Conservation (phyloP, 1,140 invertebrate species). For the Sesamia nonagrioides region DNA sequence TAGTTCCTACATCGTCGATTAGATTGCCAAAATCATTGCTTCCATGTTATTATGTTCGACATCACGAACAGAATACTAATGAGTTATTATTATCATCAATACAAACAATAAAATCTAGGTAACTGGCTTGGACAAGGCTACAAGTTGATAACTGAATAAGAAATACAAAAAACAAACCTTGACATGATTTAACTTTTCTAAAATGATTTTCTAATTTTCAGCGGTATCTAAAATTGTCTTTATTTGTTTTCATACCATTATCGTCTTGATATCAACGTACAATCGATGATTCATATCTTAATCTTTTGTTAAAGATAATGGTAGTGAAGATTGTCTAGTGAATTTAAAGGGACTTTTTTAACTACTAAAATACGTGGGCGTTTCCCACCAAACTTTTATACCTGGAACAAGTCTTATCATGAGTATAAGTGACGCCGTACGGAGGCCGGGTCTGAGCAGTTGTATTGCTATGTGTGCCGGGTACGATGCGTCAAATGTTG, state of each 20-base stretch:
- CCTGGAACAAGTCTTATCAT: no score
- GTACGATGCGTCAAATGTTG: no score
- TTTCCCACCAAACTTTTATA: no score
- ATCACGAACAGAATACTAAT: constrained; percentile 44
- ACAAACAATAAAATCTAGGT: constrained; percentile 41
- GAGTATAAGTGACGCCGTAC: no score
- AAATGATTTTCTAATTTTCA: not conserved
- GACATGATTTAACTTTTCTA: not conserved
- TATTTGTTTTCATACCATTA: constrained; percentile 20
- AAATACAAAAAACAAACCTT: not conserved
- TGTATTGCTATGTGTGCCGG: no score
- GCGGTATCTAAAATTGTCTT: constrained; percentile 1
- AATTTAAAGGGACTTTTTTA: not conserved
- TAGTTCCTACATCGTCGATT: constrained; percentile 49
- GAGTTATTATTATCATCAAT: constrained; percentile 40
- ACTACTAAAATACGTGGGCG: no score
- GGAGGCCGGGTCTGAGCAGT: no score
- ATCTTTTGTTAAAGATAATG: not conserved
- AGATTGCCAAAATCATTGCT: constrained; percentile 46
- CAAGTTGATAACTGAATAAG: not conserved
- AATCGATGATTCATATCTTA: not conserved
- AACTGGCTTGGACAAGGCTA: constrained; percentile 11
- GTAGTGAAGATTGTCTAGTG: not conserved
- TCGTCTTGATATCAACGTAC: not conserved
- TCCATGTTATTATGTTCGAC: constrained; percentile 49